Percentiles rank a stretch among this genome's conserved stretches.
Conservation (phyloP, 2,888 invertebrate genomes). For the Electrophaes corylata region DNA sequence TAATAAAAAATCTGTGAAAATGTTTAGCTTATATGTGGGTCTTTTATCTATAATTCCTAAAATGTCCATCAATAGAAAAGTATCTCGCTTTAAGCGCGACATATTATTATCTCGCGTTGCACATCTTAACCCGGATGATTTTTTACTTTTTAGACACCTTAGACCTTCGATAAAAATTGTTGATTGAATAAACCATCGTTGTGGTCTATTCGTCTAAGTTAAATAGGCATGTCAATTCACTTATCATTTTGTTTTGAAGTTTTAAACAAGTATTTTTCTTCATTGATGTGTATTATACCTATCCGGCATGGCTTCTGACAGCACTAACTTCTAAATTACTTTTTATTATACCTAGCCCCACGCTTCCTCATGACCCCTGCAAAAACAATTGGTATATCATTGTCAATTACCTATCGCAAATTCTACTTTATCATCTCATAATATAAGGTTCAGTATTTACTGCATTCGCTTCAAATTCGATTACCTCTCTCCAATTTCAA, state of each 20-base stretch:
- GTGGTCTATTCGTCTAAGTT: no score
- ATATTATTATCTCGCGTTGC: no score
- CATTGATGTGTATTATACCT: background rate
- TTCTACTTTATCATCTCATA: slow-evolving; percentile 1
- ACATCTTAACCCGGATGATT: no score
- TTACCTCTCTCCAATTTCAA: background rate
- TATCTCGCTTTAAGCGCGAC: no score
- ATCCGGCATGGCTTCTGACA: slow-evolving; percentile 5
- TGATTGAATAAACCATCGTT: no score
- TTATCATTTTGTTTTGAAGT: slow-evolving; percentile 14
- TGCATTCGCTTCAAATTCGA: background rate
- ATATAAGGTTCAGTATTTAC: slow-evolving; percentile 19
- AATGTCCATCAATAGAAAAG: no score
- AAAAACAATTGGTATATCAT: slow-evolving; percentile 26
- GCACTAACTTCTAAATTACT: slow-evolving; percentile 10
- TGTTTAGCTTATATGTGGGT: no score
- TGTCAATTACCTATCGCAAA: slow-evolving; percentile 10
- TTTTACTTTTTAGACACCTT: no score
- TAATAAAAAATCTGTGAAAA: no score
- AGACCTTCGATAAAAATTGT: no score
- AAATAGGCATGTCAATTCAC: no score
- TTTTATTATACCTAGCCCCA: slow-evolving; percentile 14
- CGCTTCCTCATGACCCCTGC: slow-evolving; percentile 17
- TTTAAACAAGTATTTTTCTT: background rate
- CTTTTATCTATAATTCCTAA: no score